phyloP scores from a whole-genome alignment of 2,113 vertebrate species.

The Xiphias gladius region DNA sequence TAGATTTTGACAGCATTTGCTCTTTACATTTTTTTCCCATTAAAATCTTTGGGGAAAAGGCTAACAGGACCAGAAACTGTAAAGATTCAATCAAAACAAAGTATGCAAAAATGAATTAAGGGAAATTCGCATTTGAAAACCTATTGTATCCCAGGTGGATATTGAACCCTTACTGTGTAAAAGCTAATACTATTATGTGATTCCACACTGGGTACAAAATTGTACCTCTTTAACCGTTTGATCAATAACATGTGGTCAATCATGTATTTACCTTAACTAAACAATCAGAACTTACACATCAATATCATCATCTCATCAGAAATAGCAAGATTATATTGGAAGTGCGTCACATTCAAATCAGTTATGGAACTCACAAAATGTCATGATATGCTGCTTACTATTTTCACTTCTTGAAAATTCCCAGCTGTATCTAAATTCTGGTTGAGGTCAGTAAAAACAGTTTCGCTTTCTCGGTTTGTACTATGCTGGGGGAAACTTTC shows the following conservation, averaged over 20 bases:
- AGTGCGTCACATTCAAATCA: background rate
- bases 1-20: background rate
- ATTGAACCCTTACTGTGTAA: background rate
- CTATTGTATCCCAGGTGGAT: background rate
- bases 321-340: background rate
- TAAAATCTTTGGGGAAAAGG: background rate
- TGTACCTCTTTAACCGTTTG: background rate
- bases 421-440: constrained; percentile 28
- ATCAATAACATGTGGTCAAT: background rate
- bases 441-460: constrained; percentile 56
- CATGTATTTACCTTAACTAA: background rate
- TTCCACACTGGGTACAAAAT: background rate
- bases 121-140: background rate
- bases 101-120: background rate
- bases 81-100: background rate
- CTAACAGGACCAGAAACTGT: background rate
- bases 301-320: background rate
- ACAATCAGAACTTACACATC: background rate
- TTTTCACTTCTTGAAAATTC: constrained; percentile 53
- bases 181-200: background rate
- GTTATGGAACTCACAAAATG: constrained; percentile 13
- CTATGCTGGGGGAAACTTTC: constrained; percentile 73
- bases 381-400: constrained; percentile 42
- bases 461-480: constrained; percentile 66
- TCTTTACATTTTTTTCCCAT: background rate